phyloP scores from a whole-genome alignment of 2,797 vertebrate species.

The Spheniscus humboldti region DNA sequence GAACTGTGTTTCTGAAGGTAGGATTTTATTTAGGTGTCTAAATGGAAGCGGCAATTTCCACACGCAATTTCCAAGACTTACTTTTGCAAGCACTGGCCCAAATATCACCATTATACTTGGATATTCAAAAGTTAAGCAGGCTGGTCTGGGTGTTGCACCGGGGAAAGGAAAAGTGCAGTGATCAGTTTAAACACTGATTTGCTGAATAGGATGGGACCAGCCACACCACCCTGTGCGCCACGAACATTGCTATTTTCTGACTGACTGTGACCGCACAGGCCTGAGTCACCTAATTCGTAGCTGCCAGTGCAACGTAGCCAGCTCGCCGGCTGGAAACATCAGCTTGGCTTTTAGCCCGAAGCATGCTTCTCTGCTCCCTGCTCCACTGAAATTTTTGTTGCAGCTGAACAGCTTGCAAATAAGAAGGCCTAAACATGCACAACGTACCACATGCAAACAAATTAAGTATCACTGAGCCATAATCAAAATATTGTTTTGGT shows the following conservation, averaged over 20 bases:
- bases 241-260: constrained; percentile 1
- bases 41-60: background rate
- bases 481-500: background rate
- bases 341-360: background rate
- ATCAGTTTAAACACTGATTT: background rate
- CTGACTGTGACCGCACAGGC: background rate
- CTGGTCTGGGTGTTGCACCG: background rate
- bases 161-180: background rate
- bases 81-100: background rate
- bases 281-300: background rate
- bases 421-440: background rate
- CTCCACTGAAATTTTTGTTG: background rate
- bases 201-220: background rate
- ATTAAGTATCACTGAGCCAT: background rate
- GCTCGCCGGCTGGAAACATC: background rate
- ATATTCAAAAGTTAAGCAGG: background rate
- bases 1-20: background rate
- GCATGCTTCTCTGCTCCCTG: background rate
- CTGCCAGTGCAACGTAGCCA: background rate
- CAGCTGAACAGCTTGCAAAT: background rate
- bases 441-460: background rate
- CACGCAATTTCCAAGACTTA: background rate
- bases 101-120: background rate
- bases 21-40: background rate
- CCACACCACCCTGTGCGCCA: background rate